Conservation (phyloP, 1,140 invertebrate genomes). For the Copidosoma floridanum region DNA sequence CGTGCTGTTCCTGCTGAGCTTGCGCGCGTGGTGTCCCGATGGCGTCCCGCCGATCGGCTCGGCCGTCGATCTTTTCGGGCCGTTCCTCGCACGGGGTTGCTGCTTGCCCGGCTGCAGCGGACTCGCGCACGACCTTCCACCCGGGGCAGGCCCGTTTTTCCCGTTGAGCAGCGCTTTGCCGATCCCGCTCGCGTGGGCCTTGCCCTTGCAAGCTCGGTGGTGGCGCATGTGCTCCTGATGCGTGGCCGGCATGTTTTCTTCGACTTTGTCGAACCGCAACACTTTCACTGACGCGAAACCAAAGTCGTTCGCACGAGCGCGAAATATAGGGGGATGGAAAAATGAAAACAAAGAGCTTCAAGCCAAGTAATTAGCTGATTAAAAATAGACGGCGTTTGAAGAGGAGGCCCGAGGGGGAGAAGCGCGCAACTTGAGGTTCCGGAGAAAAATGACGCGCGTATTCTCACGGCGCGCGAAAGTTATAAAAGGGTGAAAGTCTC, state of each 20-base stretch:
- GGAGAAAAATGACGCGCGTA: background rate
- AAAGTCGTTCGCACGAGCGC: no score
- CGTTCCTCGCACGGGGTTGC: conserved; percentile 2
- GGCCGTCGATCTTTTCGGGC: conserved; percentile 21
- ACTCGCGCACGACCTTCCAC: conserved; percentile 1
- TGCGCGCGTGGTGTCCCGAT: conserved; percentile 25
- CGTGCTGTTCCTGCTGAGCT: conserved; percentile 55
- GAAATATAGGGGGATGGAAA: no score
- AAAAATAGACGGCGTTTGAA: background rate
- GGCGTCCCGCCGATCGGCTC: conserved; percentile 8
- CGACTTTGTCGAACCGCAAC: background rate
- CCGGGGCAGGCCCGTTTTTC: conserved; percentile 2
- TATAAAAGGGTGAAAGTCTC: conserved; percentile 10
- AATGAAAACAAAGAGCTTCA: background rate
- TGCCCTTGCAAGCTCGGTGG: conserved; percentile 70
- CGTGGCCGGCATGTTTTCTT: conserved; percentile 55
- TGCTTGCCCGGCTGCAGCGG: conserved; percentile 20
- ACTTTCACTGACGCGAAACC: no score
- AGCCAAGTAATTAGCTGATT: no score
- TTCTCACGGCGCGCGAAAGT: conserved; percentile 1
- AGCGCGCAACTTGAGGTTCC: no score
- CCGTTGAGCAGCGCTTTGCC: conserved; percentile 47
- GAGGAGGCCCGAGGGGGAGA: no score
- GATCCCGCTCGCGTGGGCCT: conserved; percentile 67
- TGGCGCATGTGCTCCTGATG: conserved; percentile 59